Conservation (phyloP, 2,797 vertebrate species). For the Crotalus adamanteus region DNA sequence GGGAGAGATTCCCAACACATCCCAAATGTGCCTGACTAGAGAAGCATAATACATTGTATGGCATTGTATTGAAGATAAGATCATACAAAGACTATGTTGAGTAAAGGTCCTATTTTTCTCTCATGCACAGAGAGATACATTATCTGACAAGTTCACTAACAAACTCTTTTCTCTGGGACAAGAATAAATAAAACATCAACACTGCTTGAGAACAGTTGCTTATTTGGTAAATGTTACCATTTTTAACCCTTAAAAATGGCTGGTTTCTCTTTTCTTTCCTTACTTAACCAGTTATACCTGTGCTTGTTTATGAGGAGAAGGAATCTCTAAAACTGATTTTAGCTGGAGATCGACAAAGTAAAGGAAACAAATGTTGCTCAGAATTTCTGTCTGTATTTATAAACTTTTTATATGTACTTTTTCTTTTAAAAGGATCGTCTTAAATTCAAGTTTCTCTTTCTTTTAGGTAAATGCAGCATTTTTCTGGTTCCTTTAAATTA, state of each 20-base stretch:
- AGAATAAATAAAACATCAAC: neutral
- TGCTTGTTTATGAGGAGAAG: neutral
- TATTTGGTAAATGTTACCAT: neutral
- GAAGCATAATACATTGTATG: neutral
- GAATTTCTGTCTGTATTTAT: neutral
- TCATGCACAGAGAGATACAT: constrained; percentile 45
- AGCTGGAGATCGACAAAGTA: neutral
- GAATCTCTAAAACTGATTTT: neutral
- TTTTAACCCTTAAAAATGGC: neutral
- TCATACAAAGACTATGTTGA: constrained; percentile 32
- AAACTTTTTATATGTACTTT: neutral
- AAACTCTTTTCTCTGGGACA: neutral
- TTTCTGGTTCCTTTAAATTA: neutral
- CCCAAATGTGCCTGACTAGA: neutral
- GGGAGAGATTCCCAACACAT: neutral
- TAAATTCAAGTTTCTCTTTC: neutral
- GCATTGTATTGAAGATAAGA: constrained; percentile 29
- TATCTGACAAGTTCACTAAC: constrained; percentile 36
- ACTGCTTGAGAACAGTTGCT: neutral
- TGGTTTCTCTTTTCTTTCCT: neutral
- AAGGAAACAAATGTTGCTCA: neutral
- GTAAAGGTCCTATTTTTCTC: constrained; percentile 42
- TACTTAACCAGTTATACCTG: neutral
- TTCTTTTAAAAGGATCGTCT: neutral
- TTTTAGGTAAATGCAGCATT: neutral